Evolutionary conservation across 1,140 invertebrate species (phyloP).

Genomic region (fruit fly (Drosophila melanogaster)): DNA sequence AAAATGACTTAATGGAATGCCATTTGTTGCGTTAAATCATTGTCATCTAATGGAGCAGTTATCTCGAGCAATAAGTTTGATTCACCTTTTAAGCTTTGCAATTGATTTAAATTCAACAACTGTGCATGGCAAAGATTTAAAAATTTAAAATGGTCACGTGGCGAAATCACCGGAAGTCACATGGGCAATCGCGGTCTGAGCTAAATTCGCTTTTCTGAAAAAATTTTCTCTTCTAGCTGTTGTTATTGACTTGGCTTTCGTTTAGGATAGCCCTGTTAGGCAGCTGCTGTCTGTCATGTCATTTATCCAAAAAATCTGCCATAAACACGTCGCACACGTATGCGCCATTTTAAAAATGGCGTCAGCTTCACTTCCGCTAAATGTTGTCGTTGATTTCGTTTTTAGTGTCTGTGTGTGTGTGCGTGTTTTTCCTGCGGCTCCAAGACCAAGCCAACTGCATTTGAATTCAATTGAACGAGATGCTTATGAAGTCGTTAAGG

Average conservation of each 20-base stretch:
- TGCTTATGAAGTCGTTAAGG: slow-evolving; percentile 76
- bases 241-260: slow-evolving; percentile 59
- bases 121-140: background rate
- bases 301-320: slow-evolving; percentile 57
- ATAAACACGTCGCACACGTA: slow-evolving; percentile 79
- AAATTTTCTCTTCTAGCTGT: slow-evolving; percentile 19
- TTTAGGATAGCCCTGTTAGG: slow-evolving; percentile 23
- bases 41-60: background rate
- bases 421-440: background rate
- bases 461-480: slow-evolving; percentile 69
- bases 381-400: slow-evolving; percentile 26
- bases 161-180: slow-evolving; percentile 24
- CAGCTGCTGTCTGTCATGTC: slow-evolving; percentile 51
- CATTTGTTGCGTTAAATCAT: background rate
- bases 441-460: slow-evolving; percentile 47
- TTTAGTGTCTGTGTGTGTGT: slow-evolving; percentile 6
- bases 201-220: slow-evolving; percentile 3
- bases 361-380: slow-evolving; percentile 64
- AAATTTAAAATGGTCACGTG: background rate
- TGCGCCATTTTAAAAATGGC: slow-evolving; percentile 75
- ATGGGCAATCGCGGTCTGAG: background rate
- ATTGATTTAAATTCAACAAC: background rate
- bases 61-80: background rate
- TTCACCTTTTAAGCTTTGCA: background rate
- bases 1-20: background rate